Evolutionary conservation across 2,113 vertebrate genomes (phyloP).

Genomic region (Otolemur garnettii): DNA sequence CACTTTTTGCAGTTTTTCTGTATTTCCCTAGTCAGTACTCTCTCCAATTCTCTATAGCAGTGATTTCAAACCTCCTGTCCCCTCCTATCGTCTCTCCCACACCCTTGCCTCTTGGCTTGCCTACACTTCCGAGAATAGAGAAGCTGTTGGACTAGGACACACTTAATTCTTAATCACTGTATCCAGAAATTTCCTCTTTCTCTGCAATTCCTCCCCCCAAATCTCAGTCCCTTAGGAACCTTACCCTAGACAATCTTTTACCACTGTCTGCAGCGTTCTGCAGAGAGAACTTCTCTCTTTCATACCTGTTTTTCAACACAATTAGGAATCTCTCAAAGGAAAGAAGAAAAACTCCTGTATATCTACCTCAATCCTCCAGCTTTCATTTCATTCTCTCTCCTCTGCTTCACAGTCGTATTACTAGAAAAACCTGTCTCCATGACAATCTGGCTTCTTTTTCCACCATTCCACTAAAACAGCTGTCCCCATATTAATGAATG

Average conservation of each 20-base stretch:
- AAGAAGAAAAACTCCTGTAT: slow-evolving; percentile 35
- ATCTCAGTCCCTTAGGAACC: not conserved
- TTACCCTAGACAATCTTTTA: not conserved
- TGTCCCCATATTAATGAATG: slow-evolving; percentile 12
- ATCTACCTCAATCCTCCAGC: not conserved
- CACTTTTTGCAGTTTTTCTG: slow-evolving; percentile 18
- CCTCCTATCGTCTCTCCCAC: not conserved
- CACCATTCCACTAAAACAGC: slow-evolving; percentile 31
- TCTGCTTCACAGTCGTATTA: slow-evolving; percentile 32
- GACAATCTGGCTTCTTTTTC: slow-evolving; percentile 56
- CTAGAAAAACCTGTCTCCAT: slow-evolving; percentile 67
- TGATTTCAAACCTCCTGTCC: slow-evolving; percentile 7
- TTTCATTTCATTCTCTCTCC: slow-evolving; percentile 48
- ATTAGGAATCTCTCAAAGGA: slow-evolving; percentile 45
- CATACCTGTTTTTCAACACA: slow-evolving; percentile 19
- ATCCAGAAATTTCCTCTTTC: slow-evolving; percentile 35
- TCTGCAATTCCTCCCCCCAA: not conserved
- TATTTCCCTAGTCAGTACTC: slow-evolving; percentile 16
- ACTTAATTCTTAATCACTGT: not conserved
- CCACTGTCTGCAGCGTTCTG: not conserved
- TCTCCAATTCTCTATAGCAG: not conserved
- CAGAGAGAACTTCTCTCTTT: not conserved
- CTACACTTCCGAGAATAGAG: slow-evolving; percentile 23
- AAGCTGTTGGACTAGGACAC: not conserved
- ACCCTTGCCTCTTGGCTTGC: not conserved